Evolutionary conservation across 2,888 invertebrate species (phyloP), one percentile per base, ranked within the genome.

Genomic region (Parapristionchus giblindavisi): DNA sequence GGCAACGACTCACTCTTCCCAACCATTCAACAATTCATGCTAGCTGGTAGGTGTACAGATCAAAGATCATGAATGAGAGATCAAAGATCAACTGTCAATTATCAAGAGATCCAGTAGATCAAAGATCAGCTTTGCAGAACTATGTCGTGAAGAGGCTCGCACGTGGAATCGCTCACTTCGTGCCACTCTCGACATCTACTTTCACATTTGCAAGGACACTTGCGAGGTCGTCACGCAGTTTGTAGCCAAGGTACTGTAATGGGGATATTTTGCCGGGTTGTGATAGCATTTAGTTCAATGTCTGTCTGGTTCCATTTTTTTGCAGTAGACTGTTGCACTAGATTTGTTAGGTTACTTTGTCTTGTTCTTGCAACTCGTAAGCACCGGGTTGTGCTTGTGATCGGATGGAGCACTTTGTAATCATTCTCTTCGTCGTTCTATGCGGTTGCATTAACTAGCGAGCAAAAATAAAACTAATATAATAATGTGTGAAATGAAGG

Each of bases 171-270:
- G 73, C 5, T 60, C 73, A 0, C 60, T 73, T 14, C 60, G 61
- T 14, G 60, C 48, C 60, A 51, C 61, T 6, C 61, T 73, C 48
- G 43, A 43, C 29, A 73, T 73, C 32, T 61, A 61, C 73, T 73
- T 73, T 29, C 54, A 73, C 52, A 48, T 73, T 32, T 73, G 73
- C 73, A 73, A 61, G 36, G 73, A 73, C 24, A 61, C 73, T 1
- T 40, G 40, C 32, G 36, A 38, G 1, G 73, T 58, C 11, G 43
- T 61, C 8, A 27, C 61, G 32, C 36, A 32, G 8, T 21, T 72
- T 5, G 40, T 32, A 0, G 6, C 52, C 0, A 70, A 70, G 70
- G 70, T 70, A 1, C 14, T 14, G 17, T 17, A 11, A 8, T 3
- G 43, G 66, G 51, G 27, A 40, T 66, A 21, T 38, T 17, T 34